A percentile compares a stretch with the other conserved stretches of the same genome.
These are phyloP conservation scores for Raja brachyura DNA, from an alignment of 2,113 vertebrate genomes.

Conservation along the genomic window DNA sequence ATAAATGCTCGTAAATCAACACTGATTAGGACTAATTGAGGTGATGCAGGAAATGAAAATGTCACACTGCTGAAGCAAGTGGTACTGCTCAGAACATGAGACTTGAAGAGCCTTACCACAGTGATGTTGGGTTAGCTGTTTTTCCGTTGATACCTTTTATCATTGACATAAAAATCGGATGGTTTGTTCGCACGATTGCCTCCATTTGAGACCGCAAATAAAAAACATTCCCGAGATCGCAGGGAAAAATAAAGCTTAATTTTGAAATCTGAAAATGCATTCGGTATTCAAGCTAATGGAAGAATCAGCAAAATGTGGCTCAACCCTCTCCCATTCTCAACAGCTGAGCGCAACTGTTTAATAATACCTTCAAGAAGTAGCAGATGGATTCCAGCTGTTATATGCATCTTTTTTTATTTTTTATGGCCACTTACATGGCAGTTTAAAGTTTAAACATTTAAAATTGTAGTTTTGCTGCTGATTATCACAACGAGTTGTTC, in stretches of 20 bases:
- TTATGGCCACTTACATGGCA: not conserved
- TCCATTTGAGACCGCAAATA: not conserved
- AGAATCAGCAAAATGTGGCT: not conserved
- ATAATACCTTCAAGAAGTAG: constrained; percentile 26
- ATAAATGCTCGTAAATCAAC: not conserved
- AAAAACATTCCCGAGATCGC: not conserved
- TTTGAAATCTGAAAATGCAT: not conserved
- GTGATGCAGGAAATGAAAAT: not conserved
- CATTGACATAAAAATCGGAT: not conserved
- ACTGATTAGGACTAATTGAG: not conserved
- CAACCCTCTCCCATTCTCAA: constrained; percentile 26
- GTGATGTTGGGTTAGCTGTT: not conserved
- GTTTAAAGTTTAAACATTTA: constrained; percentile 26
- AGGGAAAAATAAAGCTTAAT: not conserved
- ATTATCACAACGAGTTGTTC: constrained; percentile 8
- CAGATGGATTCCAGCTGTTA: constrained; percentile 32
- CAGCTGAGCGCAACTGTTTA: constrained; percentile 23
- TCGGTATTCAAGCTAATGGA: constrained; percentile 6
- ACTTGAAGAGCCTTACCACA: not conserved
- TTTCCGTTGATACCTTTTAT: not conserved
- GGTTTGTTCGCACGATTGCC: not conserved
- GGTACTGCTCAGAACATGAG: not conserved
- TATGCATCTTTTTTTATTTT: not conserved
- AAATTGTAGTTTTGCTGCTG: not conserved
- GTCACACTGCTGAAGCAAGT: no score